phyloP scores from a whole-genome alignment of 2,113 vertebrate genomes.

The Gadus macrocephalus region DNA sequence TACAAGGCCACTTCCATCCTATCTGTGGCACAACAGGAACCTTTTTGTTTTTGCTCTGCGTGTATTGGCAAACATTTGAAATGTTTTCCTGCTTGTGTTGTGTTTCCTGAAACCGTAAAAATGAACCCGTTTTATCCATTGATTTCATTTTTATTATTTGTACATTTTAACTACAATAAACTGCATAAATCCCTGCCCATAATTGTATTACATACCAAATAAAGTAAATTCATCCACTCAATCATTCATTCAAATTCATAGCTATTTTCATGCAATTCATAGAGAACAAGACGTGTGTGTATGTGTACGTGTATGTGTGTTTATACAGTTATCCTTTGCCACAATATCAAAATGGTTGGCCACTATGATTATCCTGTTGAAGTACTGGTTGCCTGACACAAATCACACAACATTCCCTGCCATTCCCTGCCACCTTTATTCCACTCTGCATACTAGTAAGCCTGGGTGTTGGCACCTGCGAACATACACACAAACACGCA shows the following conservation, averaged over 20 bases:
- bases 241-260: background rate
- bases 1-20: conserved; percentile 26
- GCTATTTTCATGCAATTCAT: too few species aligned
- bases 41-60: too few species aligned
- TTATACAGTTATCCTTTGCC: conserved; percentile 9
- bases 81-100: too few species aligned
- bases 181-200: too few species aligned
- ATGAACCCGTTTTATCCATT: too few species aligned
- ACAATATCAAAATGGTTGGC: conserved; percentile 31
- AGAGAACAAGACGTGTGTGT: background rate
- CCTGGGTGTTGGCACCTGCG: background rate
- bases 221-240: too few species aligned
- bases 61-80: too few species aligned
- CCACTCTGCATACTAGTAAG: background rate
- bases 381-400: conserved; percentile 23
- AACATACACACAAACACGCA: conserved; percentile 7
- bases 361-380: conserved; percentile 21
- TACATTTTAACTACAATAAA: too few species aligned
- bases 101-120: too few species aligned
- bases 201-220: too few species aligned
- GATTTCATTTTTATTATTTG: too few species aligned
- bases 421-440: conserved; percentile 31
- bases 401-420: conserved; percentile 13
- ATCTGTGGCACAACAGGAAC: too few species aligned
- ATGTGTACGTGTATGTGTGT: background rate